Evolutionary conservation across 2,797 vertebrate species (phyloP), one percentile per base, ranked within the genome.

Genomic region (Triplophysa yarkandensis): DNA sequence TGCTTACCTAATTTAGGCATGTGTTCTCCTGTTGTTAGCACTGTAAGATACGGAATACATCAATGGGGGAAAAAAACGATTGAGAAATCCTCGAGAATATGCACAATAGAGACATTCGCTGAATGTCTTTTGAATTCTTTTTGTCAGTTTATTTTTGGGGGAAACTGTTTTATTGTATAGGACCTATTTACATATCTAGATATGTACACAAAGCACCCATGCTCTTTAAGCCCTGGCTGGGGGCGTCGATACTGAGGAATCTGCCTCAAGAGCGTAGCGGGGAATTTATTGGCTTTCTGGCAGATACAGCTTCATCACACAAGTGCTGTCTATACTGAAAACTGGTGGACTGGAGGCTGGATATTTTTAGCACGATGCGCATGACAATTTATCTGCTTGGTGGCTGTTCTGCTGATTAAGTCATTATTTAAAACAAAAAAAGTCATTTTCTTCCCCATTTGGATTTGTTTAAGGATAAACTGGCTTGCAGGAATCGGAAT

Each of bases 321-420:
- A 94, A 96, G 94, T 95, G 93, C 93, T 96, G 94, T 94, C 94
- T 93, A 94, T 93, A 93, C 91, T 81, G 83, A 93, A 92, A 94
- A 92, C 93, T 92, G 91, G 91, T 92, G 91, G 91, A 94, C 94
- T 94, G 94, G 93, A 92, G 94, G 95, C 90, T 93, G 95, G 95
- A 94, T 96, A 94, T 96, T 97, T 95, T 97, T 97, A 97, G 96
- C 97, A 99, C 96, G 97, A 98, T 89, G 95, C 96, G 97, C 97
- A 99, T 99, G 97, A 97, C 96, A 95, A 98, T 98, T 98, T 97
- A 96, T 96, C 96, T 97, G 96, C 96, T 97, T 97, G 94, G 96
- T 98, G 95, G 96, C 96, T 98, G 94, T 95, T 95, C 95, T 98
- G 95, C 96, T 98, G 94, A 98, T 95, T 96, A 96, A 95, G 94